Base-by-base conservation (phyloP, 2,113 vertebrate genomes). In the Carassius carassius region DNA sequence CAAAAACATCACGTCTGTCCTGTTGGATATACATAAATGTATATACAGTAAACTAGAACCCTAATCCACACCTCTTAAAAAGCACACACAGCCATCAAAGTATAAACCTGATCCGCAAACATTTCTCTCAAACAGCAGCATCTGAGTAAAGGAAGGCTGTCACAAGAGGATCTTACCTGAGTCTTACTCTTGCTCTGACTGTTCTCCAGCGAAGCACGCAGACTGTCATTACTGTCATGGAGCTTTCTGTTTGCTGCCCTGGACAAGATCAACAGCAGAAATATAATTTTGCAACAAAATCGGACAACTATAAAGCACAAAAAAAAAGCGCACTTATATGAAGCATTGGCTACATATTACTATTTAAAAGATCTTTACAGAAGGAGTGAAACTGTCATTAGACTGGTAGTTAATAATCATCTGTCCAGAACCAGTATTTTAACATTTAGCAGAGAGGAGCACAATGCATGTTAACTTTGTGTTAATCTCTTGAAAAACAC, bases 211-310 rank as follows among this genome's bases (percentile, higher is more conserved):
- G 95, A 90, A 51, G 77, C 94, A 74, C 96, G 92, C 32, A 97
- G 92, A 32, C 95, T 94, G 62, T 97, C 96, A 0, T 97, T 97
- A 89, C 95, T 97, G 92, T 97, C 96, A 81, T 96, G 95, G 11
- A 97, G 91, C 85, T 97, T 97, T 90, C 96, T 92, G 83, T 97
- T 97, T 81, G 96, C 95, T 88, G 94, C 94, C 73, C 96, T 97
- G 80, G 37, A 84, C 29, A 85, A 23, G 29, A 69, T 32, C 23
- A 87, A 37, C 14, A 88, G 56, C 21, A n/a, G 56, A 60, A 60
- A 60, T n/a, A 83, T 17, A 80, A 80, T 11, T n/a, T 3, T 60
- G 56, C 25, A 19, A 84, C 8, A 25, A 54, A 47, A 82, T 4
- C 29, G 5, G 41, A n/a, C 6, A 72, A 51, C 21, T 47, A 70